A percentile compares a stretch with the other conserved stretches of the same genome.
phyloP scores from a whole-genome alignment of 2,888 invertebrate genomes.

The Endotricha flammealis region DNA sequence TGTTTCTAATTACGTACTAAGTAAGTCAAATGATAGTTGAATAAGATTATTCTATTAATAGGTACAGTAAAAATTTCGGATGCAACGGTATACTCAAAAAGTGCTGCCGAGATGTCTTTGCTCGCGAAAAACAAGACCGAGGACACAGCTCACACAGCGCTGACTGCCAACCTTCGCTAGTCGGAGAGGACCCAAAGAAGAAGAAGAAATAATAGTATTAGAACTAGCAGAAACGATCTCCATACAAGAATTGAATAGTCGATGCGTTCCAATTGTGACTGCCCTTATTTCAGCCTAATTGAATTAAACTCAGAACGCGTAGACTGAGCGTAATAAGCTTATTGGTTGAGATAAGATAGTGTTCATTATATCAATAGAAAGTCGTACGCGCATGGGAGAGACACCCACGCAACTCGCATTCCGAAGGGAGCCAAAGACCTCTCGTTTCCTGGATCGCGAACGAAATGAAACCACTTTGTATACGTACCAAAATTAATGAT shows the following conservation, averaged over 20 bases:
- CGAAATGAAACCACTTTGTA: slow-evolving; percentile 6
- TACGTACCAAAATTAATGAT: slow-evolving; percentile 7
- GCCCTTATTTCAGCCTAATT: slow-evolving; percentile 14
- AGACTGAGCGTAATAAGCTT: slow-evolving; percentile 57
- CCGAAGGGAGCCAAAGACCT: slow-evolving; percentile 72
- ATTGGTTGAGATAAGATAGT: slow-evolving; percentile 70
- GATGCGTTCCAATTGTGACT: not conserved
- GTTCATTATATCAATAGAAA: slow-evolving; percentile 75
- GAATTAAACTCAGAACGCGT: slow-evolving; percentile 36
- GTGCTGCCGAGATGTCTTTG: no score
- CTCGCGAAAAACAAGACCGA: no score
- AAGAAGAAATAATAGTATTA: no score
- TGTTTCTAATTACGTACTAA: slow-evolving; percentile 7
- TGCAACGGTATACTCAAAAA: no score
- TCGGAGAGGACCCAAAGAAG: no score
- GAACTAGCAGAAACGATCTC: no score
- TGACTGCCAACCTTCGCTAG: no score
- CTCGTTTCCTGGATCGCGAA: slow-evolving; percentile 64
- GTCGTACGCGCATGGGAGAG: slow-evolving; percentile 60
- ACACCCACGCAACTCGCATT: slow-evolving; percentile 47
- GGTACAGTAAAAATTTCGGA: no score
- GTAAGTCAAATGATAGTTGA: slow-evolving; percentile 7
- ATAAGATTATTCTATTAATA: no score
- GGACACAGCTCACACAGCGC: no score
- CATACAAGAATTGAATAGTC: not conserved